Conservation (phyloP, 2,888 invertebrate species). For the Noctua fimbriata region DNA sequence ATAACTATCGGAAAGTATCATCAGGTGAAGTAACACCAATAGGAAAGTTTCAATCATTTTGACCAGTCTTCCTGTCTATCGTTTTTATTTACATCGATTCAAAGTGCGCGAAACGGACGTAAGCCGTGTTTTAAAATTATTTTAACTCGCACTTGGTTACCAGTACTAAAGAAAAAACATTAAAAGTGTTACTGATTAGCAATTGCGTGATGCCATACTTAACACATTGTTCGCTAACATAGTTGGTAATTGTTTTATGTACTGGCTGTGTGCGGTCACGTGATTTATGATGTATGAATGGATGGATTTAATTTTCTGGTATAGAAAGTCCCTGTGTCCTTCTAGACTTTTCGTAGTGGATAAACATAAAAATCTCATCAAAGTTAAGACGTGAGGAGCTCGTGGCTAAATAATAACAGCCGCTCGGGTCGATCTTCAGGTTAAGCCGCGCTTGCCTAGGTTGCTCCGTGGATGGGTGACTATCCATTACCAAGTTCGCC, state of each 20-base stretch:
- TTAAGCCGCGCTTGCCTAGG: no score
- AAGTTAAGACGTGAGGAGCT: neutral
- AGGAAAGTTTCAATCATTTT: conserved; percentile 9
- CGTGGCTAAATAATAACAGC: neutral
- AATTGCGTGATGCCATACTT: conserved; percentile 42
- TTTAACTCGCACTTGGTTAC: conserved; percentile 3
- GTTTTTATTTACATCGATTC: conserved; percentile 26
- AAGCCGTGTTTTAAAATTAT: conserved; percentile 9
- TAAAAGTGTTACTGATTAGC: conserved; percentile 12
- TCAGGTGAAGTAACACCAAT: conserved; percentile 10
- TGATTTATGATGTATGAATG: neutral
- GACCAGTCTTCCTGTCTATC: neutral
- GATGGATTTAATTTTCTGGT: neutral
- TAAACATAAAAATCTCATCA: neutral
- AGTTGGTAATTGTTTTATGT: conserved; percentile 2
- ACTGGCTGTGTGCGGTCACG: neutral
- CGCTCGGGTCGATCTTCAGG: neutral
- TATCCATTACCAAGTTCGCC: no score
- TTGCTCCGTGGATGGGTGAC: no score
- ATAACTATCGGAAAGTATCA: neutral
- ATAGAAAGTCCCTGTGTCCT: neutral
- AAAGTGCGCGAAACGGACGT: conserved; percentile 30
- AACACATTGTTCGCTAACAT: conserved; percentile 9
- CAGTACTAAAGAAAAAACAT: conserved; percentile 22
- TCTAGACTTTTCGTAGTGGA: neutral